phyloP scores from a whole-genome alignment of 2,113 vertebrate genomes.

The Apodemus speciosus region DNA sequence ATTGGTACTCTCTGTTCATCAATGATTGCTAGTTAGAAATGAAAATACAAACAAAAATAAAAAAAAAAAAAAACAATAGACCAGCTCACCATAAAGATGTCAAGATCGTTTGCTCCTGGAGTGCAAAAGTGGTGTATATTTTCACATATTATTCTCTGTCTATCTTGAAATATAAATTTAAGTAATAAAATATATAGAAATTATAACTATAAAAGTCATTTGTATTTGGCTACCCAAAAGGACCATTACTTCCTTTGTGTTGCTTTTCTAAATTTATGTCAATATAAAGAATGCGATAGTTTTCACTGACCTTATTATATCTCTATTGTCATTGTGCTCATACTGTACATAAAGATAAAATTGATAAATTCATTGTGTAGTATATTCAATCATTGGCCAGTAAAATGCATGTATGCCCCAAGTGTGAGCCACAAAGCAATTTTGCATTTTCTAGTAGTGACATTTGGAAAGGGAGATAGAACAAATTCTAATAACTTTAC shows the following conservation, averaged over 20 bases:
- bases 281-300: not conserved
- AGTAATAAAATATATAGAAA: not conserved
- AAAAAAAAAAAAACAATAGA: not conserved
- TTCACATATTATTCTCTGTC: not conserved
- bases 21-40: not conserved
- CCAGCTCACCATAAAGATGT: constrained; percentile 31
- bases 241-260: not conserved
- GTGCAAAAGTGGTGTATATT: constrained; percentile 33
- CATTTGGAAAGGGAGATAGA: not conserved
- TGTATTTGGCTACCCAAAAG: not conserved
- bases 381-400: not conserved
- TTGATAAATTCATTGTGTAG: not conserved
- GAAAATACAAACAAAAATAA: not conserved
- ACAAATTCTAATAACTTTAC: not conserved
- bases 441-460: not conserved
- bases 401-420: not conserved
- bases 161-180: not conserved
- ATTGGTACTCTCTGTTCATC: not conserved
- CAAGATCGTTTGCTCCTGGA: not conserved
- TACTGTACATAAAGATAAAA: not conserved
- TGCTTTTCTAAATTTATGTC: not conserved
- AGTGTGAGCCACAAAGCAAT: not conserved
- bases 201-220: not conserved
- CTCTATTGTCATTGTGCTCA: not conserved
- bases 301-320: not conserved